Conservation (phyloP, 35 echinoderm and acorn worm genomes). For the Amphiura filiformis region DNA sequence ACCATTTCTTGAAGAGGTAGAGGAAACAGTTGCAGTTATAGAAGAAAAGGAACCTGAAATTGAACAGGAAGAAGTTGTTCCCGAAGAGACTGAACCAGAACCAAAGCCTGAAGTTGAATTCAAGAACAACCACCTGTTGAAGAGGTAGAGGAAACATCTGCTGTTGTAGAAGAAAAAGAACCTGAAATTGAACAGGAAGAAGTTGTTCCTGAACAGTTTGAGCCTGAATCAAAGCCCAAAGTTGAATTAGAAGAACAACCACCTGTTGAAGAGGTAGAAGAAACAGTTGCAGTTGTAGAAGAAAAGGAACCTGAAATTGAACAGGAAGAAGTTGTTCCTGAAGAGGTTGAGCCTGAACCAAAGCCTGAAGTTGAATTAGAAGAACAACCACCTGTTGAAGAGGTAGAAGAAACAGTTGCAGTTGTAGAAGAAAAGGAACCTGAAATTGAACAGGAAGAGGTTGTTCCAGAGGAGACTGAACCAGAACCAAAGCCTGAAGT, state of each 20-base stretch:
- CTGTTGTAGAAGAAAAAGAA: background rate
- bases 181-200: slow-evolving; percentile 22
- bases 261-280: slow-evolving; percentile 13
- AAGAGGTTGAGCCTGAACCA: slow-evolving; percentile 14
- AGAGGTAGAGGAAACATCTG: background rate
- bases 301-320: slow-evolving; percentile 3
- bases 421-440: slow-evolving; percentile 26
- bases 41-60: background rate
- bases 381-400: slow-evolving; percentile 27
- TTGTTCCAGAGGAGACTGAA: background rate
- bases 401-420: slow-evolving; percentile 6
- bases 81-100: background rate
- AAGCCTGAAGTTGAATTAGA: slow-evolving; percentile 18
- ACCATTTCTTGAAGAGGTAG: too few species aligned
- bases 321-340: background rate
- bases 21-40: background rate
- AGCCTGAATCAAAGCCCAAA: background rate
- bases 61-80: background rate
- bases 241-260: slow-evolving; percentile 27
- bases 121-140: background rate
- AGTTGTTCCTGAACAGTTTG: slow-evolving; percentile 7
- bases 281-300: background rate
- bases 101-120: background rate
- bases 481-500: background rate
- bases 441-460: background rate